Conservation (phyloP, 2,113 vertebrate genomes). For the Polypterus senegalus region DNA sequence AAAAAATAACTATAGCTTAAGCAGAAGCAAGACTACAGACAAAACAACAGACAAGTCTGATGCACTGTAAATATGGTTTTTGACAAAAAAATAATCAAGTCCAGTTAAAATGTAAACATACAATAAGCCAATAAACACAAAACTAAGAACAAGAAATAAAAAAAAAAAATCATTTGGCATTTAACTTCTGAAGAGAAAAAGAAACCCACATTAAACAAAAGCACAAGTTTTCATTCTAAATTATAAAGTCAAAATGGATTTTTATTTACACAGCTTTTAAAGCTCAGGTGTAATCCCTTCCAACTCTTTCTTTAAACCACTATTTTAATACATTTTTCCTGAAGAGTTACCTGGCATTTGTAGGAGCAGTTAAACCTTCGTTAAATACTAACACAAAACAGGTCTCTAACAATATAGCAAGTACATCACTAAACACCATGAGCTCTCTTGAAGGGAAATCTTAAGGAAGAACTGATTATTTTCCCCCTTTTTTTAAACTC, state of each 20-base stretch:
- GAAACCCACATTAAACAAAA: conserved; percentile 39
- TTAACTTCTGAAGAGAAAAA: conserved; percentile 51
- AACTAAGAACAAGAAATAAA: conserved; percentile 55
- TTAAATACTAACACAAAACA: conserved; percentile 73
- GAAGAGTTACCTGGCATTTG: too few species aligned
- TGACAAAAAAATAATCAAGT: conserved; percentile 65
- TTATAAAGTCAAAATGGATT: conserved; percentile 63
- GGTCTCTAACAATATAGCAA: conserved; percentile 77
- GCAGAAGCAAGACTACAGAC: conserved; percentile 91
- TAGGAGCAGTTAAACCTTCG: conserved; percentile 50
- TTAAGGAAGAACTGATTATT: conserved; percentile 89
- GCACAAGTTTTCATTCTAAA: conserved; percentile 42
- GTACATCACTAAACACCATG: conserved; percentile 89
- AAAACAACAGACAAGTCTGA: conserved; percentile 83
- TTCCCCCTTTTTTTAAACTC: conserved; percentile 48
- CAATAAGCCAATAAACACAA: conserved; percentile 29
- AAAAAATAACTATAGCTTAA: conserved; percentile 57
- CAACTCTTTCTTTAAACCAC: conserved; percentile 59
- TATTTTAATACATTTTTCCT: conserved; percentile 40
- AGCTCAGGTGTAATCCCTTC: conserved; percentile 76
- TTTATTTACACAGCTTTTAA: conserved; percentile 93
- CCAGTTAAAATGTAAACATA: conserved; percentile 66
- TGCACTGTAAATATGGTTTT: conserved; percentile 84
- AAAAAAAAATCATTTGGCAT: conserved; percentile 69
- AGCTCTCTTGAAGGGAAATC: conserved; percentile 84